Evolutionary conservation across 2,888 invertebrate species (phyloP).

Genomic region (Spatulosminthurus flaviceps): DNA sequence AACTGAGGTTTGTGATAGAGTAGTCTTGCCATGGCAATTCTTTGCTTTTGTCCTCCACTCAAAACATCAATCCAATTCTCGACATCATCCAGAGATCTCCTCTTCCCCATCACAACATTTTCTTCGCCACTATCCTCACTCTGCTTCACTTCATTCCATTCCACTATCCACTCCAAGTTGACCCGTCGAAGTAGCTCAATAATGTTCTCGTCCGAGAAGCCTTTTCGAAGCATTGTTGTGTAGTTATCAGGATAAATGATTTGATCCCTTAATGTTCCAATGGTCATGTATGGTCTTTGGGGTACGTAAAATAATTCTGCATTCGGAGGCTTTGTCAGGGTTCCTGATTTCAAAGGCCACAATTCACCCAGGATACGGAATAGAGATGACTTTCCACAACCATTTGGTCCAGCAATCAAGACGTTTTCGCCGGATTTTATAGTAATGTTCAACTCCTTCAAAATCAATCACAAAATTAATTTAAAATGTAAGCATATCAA

Average conservation of each 20-base stretch:
- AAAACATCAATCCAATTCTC: conserved; percentile 99
- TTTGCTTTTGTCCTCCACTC: conserved; percentile 97
- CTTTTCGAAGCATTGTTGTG: conserved; percentile 78
- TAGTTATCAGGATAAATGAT: conserved; percentile 93
- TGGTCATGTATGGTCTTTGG: conserved; percentile 96
- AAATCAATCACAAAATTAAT: neutral
- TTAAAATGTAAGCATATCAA: no score
- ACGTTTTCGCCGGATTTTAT: conserved; percentile 96
- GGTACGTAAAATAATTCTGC: conserved; percentile 98
- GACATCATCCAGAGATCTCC: conserved; percentile 82
- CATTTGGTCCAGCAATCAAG: conserved; percentile 97
- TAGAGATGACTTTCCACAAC: conserved; percentile 96
- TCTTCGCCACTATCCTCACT: conserved; percentile 65
- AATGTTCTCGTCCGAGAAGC: conserved; percentile 82
- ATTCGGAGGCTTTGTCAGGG: conserved; percentile 91
- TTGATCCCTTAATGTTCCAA: conserved; percentile 93
- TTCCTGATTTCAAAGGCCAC: conserved; percentile 96
- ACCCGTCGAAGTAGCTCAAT: conserved; percentile 70
- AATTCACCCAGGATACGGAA: conserved; percentile 96
- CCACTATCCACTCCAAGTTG: conserved; percentile 68
- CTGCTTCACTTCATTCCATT: conserved; percentile 69
- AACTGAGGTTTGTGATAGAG: conserved; percentile 95
- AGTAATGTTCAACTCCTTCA: conserved; percentile 74
- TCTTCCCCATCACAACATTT: conserved; percentile 43
- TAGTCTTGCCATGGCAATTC: conserved; percentile 96